Evolutionary conservation across 2,113 vertebrate genomes (phyloP).

Genomic region (Patagioenas fasciata): DNA sequence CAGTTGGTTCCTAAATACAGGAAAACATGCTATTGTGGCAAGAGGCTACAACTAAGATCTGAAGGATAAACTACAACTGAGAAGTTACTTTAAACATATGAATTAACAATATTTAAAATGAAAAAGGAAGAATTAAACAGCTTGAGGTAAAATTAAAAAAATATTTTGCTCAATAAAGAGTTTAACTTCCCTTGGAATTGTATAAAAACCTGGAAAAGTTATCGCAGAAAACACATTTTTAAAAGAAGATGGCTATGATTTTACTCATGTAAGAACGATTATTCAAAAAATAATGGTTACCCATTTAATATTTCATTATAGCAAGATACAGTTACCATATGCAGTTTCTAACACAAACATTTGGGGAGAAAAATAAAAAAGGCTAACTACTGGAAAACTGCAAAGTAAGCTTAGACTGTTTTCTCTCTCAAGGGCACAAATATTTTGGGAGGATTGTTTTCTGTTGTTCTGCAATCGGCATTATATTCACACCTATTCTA

Average conservation of each 20-base stretch:
- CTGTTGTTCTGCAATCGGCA: slow-evolving; percentile 12
- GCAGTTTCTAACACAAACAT: neutral
- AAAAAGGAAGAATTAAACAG: slow-evolving; percentile 12
- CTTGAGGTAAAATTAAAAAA: neutral
- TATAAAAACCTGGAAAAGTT: neutral
- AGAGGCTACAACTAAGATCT: slow-evolving; percentile 31
- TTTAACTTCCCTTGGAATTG: neutral
- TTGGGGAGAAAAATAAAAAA: neutral
- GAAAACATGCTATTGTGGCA: slow-evolving; percentile 75
- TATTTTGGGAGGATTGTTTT: neutral
- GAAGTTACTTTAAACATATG: slow-evolving; percentile 18
- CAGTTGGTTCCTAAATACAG: slow-evolving; percentile 86
- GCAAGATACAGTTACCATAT: neutral
- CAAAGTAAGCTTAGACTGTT: neutral
- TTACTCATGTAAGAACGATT: neutral
- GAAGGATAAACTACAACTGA: slow-evolving; percentile 5
- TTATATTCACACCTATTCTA: slow-evolving; percentile 36
- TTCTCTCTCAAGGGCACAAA: neutral
- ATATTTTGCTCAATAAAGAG: slow-evolving; percentile 7
- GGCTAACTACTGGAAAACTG: neutral
- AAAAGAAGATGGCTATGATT: neutral
- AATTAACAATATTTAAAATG: slow-evolving; percentile 33
- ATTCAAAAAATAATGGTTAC: neutral
- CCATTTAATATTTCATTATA: slow-evolving; percentile 7
- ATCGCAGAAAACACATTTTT: slow-evolving; percentile 3